Evolutionary conservation across 2,888 invertebrate genomes (phyloP), one percentile per base, ranked within the genome.

Genomic region (Drosophila testacea): DNA sequence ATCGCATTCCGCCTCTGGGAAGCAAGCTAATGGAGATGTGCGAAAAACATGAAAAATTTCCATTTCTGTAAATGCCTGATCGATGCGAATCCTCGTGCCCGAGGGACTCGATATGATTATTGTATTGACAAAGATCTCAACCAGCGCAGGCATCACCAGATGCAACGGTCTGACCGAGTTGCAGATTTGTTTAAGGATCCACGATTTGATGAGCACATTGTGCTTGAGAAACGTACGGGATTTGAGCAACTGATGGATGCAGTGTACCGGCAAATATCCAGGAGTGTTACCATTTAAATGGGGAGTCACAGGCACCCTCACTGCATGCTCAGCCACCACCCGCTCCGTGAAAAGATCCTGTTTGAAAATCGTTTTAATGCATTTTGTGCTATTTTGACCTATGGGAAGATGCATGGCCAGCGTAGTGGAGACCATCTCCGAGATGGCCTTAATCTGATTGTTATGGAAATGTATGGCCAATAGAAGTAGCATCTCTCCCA

Each of bases 391-490:
- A 88, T 97, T 98, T 10, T 97, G 96, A 34, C 98, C 93, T 0
- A 95, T 94, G 0, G 96, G 96, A 69, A 98, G 96, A 91, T 98
- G 98, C 98, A 99, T 98, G 30, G 98, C 98, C 3, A 99, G 93
- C 1, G 98, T 98, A 4, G 98, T 96, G 88, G 98, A 98, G 0
- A 99, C 98, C 41, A 99, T 93, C 89, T 99, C 99, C 60, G 97
- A 96, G 59, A 99, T 98, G 6, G 98, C 98, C 57, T 96, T 95
- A 71, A 98, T 94, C 92, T 99, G 98, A 90, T 98, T 98, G 79
- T 98, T 97, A 92, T 99, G 99, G 91, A 99, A 99, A 92, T 99
- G 98, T 77, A 99, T 98, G 0, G 99, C 99, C 94, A 99, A 97
- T 68, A 99, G 93, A 0, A 99, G 95, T 56, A 99, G 93, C 97